Evolutionary conservation across 2,888 invertebrate genomes (phyloP).

Genomic region (Drosophila meridionalis): DNA sequence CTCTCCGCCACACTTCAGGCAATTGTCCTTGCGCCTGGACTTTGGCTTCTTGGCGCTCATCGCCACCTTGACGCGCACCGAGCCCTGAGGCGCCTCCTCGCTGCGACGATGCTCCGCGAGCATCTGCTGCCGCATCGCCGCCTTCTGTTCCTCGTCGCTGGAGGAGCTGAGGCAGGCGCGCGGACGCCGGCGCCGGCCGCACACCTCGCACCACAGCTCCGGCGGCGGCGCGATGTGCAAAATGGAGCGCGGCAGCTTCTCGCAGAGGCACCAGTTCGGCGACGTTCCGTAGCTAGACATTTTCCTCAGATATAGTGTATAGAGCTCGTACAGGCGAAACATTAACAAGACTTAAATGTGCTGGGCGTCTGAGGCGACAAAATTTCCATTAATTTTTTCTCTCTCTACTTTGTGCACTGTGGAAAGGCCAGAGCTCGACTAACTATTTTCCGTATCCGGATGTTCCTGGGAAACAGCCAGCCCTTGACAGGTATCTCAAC

Average conservation of each 20-base stretch:
- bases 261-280: slow-evolving; percentile 57
- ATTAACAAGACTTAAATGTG: slow-evolving; percentile 27
- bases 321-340: slow-evolving; percentile 71
- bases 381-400: not conserved
- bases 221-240: slow-evolving; percentile 38
- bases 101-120: slow-evolving; percentile 14
- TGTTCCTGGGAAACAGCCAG: not conserved
- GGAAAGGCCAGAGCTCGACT: slow-evolving; percentile 17
- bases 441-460: not conserved
- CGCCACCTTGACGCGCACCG: slow-evolving; percentile 36
- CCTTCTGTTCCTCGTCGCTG: slow-evolving; percentile 56
- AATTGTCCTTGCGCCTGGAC: slow-evolving; percentile 12
- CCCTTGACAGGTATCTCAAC: not conserved
- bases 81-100: slow-evolving; percentile 16
- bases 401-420: slow-evolving; percentile 4
- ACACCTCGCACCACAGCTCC: slow-evolving; percentile 47
- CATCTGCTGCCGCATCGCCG: slow-evolving; percentile 10
- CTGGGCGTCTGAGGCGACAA: not conserved
- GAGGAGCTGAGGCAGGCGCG: slow-evolving; percentile 28
- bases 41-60: slow-evolving; percentile 40
- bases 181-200: slow-evolving; percentile 52
- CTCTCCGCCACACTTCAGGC: slow-evolving; percentile 25
- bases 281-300: slow-evolving; percentile 37
- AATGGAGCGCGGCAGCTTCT: slow-evolving; percentile 61
- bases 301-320: slow-evolving; percentile 56